Evolutionary conservation across 2,888 invertebrate genomes (phyloP).

Genomic region (Nycteola revayana): DNA sequence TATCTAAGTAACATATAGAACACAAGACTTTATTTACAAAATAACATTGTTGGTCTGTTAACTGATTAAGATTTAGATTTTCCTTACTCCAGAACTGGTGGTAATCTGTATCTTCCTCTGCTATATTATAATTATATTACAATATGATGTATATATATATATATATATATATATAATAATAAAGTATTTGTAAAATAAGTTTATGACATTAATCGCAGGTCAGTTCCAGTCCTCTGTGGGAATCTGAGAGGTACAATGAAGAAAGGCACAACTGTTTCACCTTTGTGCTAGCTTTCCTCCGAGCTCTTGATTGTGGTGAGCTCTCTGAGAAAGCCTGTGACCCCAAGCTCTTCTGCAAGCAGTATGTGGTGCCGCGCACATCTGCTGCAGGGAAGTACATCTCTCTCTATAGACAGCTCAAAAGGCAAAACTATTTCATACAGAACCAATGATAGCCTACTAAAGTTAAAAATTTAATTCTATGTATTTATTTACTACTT

Average conservation of each 20-base stretch:
- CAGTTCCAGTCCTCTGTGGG: conserved; percentile 84
- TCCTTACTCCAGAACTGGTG: neutral
- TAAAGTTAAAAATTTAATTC: conserved; percentile 34
- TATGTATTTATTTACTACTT: conserved; percentile 60
- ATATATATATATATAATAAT: no score
- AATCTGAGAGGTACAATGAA: conserved; percentile 87
- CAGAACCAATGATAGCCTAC: conserved; percentile 67
- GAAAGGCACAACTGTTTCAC: conserved; percentile 92
- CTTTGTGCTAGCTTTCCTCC: conserved; percentile 91
- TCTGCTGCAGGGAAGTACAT: conserved; percentile 93
- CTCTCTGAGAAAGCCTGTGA: conserved; percentile 86
- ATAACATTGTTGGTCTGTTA: no score
- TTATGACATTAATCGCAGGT: conserved; percentile 60
- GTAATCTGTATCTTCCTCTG: neutral
- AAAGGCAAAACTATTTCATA: conserved; percentile 72
- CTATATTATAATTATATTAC: no score
- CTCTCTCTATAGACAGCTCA: conserved; percentile 88
- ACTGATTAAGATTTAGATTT: neutral
- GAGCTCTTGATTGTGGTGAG: conserved; percentile 86
- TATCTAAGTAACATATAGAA: no score
- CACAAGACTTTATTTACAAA: no score
- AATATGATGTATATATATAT: no score
- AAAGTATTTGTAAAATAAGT: no score
- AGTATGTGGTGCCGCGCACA: conserved; percentile 91
- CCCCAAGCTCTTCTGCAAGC: conserved; percentile 88